Conservation (phyloP, 2,888 invertebrate species). For the Maniola hyperantus region DNA sequence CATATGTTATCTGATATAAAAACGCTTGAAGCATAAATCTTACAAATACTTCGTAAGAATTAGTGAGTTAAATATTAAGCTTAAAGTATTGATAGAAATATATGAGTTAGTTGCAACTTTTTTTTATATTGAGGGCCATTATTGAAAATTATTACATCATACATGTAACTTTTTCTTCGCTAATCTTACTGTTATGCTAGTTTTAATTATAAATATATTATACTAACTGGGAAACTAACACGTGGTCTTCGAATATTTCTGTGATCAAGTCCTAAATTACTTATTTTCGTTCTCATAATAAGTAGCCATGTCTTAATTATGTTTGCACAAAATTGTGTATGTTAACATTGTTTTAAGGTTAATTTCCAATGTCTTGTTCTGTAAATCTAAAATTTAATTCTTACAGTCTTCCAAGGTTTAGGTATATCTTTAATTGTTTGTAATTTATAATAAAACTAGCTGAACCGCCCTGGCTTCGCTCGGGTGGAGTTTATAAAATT, state of each 20-base stretch:
- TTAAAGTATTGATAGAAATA: neutral
- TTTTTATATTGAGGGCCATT: neutral
- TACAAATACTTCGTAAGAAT: conserved; percentile 7
- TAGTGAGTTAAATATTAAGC: neutral
- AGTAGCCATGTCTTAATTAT: conserved; percentile 3
- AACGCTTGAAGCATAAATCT: neutral
- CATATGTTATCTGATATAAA: conserved; percentile 1
- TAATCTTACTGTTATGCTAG: conserved; percentile 68
- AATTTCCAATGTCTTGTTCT: neutral
- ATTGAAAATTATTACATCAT: neutral
- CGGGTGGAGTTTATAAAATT: too few relatives aligned
- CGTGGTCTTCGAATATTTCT: conserved; percentile 19
- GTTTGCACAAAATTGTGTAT: conserved; percentile 8
- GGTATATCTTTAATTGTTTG: neutral
- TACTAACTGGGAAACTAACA: conserved; percentile 49
- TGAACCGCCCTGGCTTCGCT: too few relatives aligned
- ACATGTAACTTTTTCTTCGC: conserved; percentile 44
- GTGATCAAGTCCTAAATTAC: conserved; percentile 7
- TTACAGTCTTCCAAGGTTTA: neutral
- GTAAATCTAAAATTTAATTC: neutral
- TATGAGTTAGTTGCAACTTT: conserved; percentile 11
- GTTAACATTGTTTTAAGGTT: conserved; percentile 6
- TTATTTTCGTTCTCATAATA: conserved; percentile 7
- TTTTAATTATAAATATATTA: conserved; percentile 42
- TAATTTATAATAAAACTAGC: neutral